Percentiles rank a stretch among this genome's conserved stretches.
phyloP scores from a whole-genome alignment of 2,888 invertebrate species.

The Lasioglossum marginatum region DNA sequence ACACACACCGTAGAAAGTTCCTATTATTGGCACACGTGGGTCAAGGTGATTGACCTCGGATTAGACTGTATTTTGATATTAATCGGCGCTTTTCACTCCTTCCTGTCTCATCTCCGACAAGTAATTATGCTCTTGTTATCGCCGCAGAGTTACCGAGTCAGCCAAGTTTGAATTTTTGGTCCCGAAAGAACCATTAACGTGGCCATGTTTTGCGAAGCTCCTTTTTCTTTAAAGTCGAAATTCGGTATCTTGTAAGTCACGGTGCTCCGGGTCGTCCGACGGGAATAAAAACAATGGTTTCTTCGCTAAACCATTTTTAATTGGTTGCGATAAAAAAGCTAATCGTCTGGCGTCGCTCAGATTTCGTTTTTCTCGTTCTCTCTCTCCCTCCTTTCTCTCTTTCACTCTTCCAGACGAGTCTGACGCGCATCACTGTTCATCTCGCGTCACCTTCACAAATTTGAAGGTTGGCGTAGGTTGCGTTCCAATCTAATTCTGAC shows the following conservation, averaged over 20 bases:
- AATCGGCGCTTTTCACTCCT: not conserved
- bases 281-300: constrained; percentile 45
- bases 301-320: constrained; percentile 39
- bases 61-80: not conserved
- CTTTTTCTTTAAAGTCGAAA: not conserved
- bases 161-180: not conserved
- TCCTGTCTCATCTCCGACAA: not conserved
- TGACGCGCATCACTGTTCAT: constrained; percentile 47
- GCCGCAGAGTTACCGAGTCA: not conserved
- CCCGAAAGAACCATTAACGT: not conserved
- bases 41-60: not conserved
- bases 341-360: constrained; percentile 24
- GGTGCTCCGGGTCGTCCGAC: not conserved
- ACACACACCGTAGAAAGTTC: not conserved
- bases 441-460: constrained; percentile 69
- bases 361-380: not conserved
- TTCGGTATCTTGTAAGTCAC: not conserved
- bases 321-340: constrained; percentile 32
- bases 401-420: constrained; percentile 45
- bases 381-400: not conserved
- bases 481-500: constrained; percentile 63
- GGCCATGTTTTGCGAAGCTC: not conserved
- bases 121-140: not conserved
- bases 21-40: not conserved
- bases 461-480: constrained; percentile 73